These are phyloP conservation scores for Xenus cinereus DNA, from an alignment of 2,113 vertebrate genomes.

Conservation along the genomic window DNA sequence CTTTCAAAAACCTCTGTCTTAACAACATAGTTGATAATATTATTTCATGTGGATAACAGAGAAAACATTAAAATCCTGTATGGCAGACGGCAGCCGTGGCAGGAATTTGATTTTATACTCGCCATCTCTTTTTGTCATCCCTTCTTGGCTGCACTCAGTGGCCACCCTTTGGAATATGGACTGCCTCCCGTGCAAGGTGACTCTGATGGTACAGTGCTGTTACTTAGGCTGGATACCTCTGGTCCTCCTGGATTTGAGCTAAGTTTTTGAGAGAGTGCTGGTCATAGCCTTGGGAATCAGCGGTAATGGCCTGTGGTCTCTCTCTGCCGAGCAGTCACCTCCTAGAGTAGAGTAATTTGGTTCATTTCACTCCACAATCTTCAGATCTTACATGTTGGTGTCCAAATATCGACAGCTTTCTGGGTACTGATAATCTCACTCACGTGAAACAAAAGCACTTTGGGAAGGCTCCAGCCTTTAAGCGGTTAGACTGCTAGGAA, in stretches of 20 bases:
- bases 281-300: neutral
- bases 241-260: neutral
- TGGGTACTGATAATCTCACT: neutral
- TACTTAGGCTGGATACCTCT: neutral
- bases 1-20: neutral
- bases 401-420: neutral
- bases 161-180: neutral
- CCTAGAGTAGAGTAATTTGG: neutral
- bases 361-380: neutral
- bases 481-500: neutral
- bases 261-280: neutral
- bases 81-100: neutral
- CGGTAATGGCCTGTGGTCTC: neutral
- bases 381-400: neutral
- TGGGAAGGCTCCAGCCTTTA: neutral
- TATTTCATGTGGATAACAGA: neutral
- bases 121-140: neutral
- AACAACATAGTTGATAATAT: neutral
- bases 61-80: neutral
- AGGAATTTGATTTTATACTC: neutral
- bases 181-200: too few species aligned
- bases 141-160: neutral
- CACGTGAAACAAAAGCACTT: neutral
- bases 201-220: neutral
- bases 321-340: neutral